These are phyloP conservation scores for Agrochola lychnidis DNA, from an alignment of 2,888 invertebrate species.

Conservation along the genomic window DNA sequence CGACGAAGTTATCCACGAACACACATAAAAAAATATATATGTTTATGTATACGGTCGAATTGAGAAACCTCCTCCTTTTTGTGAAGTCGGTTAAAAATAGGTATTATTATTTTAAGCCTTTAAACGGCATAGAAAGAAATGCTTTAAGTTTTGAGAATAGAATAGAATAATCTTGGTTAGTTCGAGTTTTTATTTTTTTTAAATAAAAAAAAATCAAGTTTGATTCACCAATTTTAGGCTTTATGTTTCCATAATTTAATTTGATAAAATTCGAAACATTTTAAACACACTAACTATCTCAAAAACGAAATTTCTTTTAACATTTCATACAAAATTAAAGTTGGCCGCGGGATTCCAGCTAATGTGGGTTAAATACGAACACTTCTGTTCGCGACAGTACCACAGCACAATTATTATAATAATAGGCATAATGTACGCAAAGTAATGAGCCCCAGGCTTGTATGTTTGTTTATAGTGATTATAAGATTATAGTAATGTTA, in stretches of 20 bases:
- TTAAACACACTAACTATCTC: not conserved
- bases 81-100: too few species aligned
- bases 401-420: not conserved
- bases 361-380: slow-evolving; percentile 13
- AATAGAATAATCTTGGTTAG: not conserved
- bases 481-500: not conserved
- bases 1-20: too few species aligned
- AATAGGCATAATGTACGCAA: not conserved
- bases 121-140: not conserved
- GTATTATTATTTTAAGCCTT: not conserved
- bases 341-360: not conserved
- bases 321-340: slow-evolving; percentile 13
- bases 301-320: slow-evolving; percentile 4
- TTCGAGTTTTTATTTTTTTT: not conserved
- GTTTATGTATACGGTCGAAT: too few species aligned
- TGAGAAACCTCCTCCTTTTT: too few species aligned
- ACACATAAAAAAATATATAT: too few species aligned
- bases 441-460: slow-evolving; percentile 6
- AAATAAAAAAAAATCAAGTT: not conserved
- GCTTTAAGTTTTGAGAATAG: not conserved
- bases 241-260: not conserved
- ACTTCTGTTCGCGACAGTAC: slow-evolving; percentile 18
- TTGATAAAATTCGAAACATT: not conserved
- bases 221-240: not conserved
- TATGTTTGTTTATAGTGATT: slow-evolving; percentile 24